Conservation (phyloP, 2,888 invertebrate genomes). For the Bembecia ichneumoniformis region DNA sequence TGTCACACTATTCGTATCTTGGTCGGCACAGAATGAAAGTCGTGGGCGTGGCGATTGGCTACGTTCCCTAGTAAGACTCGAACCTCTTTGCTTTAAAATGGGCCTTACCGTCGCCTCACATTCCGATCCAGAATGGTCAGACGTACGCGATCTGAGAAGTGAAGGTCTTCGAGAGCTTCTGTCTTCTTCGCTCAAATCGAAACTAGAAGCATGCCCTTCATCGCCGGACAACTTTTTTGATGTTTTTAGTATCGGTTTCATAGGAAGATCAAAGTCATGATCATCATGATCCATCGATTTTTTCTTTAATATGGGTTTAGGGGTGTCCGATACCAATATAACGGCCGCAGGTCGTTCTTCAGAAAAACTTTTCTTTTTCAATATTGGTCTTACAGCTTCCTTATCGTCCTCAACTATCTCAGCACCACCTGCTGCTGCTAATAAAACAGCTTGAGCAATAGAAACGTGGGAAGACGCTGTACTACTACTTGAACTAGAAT, state of each 20-base stretch:
- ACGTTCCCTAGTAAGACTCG: slow-evolving; percentile 72
- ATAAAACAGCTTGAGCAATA: slow-evolving; percentile 77
- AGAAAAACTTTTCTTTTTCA: slow-evolving; percentile 86
- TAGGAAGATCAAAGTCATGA: slow-evolving; percentile 79
- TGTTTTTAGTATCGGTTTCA: slow-evolving; percentile 83
- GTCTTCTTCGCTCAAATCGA: slow-evolving; percentile 69
- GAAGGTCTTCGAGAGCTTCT: slow-evolving; percentile 72
- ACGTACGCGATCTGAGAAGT: slow-evolving; percentile 67
- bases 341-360: slow-evolving; percentile 76
- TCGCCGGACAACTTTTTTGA: slow-evolving; percentile 78
- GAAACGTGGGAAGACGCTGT: slow-evolving; percentile 77
- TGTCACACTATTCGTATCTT: slow-evolving; percentile 58
- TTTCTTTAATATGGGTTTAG: slow-evolving; percentile 89
- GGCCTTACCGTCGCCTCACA: slow-evolving; percentile 74
- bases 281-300: slow-evolving; percentile 85
- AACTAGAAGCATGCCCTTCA: slow-evolving; percentile 70
- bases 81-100: slow-evolving; percentile 76
- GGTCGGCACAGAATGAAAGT: slow-evolving; percentile 74
- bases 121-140: slow-evolving; percentile 70
- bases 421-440: slow-evolving; percentile 76
- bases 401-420: slow-evolving; percentile 70
- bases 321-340: slow-evolving; percentile 55
- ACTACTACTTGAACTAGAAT: slow-evolving; percentile 77
- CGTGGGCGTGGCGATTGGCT: slow-evolving; percentile 76
- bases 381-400: slow-evolving; percentile 79